Conservation (phyloP, 2,797 vertebrate genomes). For the Cirrhinus molitorella region DNA sequence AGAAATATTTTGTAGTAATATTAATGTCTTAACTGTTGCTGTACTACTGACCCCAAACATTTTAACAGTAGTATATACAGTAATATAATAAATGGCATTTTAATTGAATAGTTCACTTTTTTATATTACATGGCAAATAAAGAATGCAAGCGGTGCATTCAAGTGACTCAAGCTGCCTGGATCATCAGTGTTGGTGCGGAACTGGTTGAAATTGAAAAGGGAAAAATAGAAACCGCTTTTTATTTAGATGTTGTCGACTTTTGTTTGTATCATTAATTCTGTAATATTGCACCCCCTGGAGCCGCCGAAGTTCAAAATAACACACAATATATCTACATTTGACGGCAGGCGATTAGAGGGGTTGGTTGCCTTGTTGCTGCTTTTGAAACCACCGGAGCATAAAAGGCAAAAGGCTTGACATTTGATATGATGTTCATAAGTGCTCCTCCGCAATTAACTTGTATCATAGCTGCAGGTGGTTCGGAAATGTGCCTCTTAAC, state of each 20-base stretch:
- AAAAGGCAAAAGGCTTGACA: slow-evolving; percentile 54
- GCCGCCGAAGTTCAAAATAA: not conserved
- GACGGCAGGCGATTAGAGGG: not conserved
- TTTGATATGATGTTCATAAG: slow-evolving; percentile 69
- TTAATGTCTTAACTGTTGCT: too few relatives aligned
- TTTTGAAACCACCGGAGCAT: slow-evolving; percentile 41
- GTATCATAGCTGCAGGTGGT: slow-evolving; percentile 80
- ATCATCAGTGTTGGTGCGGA: not conserved
- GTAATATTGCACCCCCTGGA: not conserved
- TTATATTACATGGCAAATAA: not conserved
- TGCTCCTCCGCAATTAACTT: slow-evolving; percentile 71
- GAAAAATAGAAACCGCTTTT: not conserved
- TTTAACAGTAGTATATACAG: too few relatives aligned
- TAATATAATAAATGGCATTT: too few relatives aligned
- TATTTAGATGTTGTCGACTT: slow-evolving; percentile 25
- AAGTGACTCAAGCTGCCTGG: not conserved
- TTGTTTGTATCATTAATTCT: slow-evolving; percentile 19
- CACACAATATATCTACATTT: slow-evolving; percentile 25
- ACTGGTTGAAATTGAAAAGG: not conserved
- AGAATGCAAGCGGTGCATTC: not conserved
- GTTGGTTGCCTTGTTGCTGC: slow-evolving; percentile 37
- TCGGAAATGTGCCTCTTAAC: slow-evolving; percentile 76
- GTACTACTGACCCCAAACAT: too few relatives aligned
- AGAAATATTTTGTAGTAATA: too few relatives aligned
- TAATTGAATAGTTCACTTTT: not conserved